These are phyloP conservation scores for Cardiocondyla obscurior DNA, from an alignment of 1,140 invertebrate species.

Conservation along the genomic window DNA sequence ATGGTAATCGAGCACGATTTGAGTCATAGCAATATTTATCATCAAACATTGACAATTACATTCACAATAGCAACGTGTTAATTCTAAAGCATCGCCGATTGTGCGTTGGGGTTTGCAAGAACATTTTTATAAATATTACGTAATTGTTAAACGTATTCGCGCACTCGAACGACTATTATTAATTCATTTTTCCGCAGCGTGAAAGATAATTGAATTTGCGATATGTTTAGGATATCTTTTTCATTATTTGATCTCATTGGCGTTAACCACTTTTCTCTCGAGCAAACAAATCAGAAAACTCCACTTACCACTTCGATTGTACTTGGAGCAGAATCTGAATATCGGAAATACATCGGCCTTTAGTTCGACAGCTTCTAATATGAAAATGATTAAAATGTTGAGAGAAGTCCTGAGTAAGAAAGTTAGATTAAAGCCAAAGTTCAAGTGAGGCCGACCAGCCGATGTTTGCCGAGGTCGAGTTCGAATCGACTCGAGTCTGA, in stretches of 20 bases:
- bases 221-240: constrained; percentile 35
- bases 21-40: constrained; percentile 37
- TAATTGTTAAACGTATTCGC: not conserved
- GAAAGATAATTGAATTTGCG: not conserved
- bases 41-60: constrained; percentile 32
- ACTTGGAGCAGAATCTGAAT: constrained; percentile 28
- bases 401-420: constrained; percentile 66
- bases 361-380: constrained; percentile 70
- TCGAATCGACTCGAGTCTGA: constrained; percentile 2
- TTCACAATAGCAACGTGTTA: constrained; percentile 25
- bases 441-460: constrained; percentile 39
- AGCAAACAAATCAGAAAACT: constrained; percentile 38
- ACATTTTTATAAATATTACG: not conserved
- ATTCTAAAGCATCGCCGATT: not conserved
- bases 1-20: constrained; percentile 13
- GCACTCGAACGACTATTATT: not conserved
- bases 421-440: constrained; percentile 75
- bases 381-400: constrained; percentile 72
- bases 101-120: not conserved
- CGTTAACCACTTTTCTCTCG: not conserved
- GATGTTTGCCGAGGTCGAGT: not conserved
- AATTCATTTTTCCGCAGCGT: not conserved
- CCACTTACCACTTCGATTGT: constrained; percentile 18
- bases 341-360: constrained; percentile 67
- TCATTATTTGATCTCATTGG: constrained; percentile 23